Base-by-base conservation (phyloP, 2,888 invertebrate species). In the Ochlodes sylvanus region DNA sequence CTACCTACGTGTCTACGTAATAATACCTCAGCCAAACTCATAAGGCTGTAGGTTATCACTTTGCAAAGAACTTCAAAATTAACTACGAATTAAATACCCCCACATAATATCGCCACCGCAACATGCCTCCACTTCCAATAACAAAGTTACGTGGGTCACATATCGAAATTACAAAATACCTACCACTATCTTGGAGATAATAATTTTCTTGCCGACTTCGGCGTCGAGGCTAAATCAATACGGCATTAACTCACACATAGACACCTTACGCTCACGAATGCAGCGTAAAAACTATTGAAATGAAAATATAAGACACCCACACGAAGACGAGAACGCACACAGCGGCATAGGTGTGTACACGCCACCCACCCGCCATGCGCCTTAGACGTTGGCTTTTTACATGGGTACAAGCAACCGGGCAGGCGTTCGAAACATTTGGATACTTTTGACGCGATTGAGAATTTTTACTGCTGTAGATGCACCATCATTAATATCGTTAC, bases 331-430 rank as follows among this genome's bases (percentile, higher is more conserved):
- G 87, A 87, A 83, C 86, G 79, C 87, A 83, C 77, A 83, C 76
- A 78, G 76, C 17, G 17, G 50, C 50, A 76, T 80, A 85, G 84
- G 80, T 79, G 71, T 71, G 69, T 72, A 77, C 69, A 74, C 77
- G 73, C 77, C 73, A 71, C 75, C 77, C 72, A 72, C 74, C 77
- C 76, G 73, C 76, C 73, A 81, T 77, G 81, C 88, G 90, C 92
- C 92, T 92, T 92, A 92, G 92, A 92, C 90, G 90, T 88, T 91
- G 87, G 90, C 90, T 92, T 92, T 92, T 92, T 92, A 92, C 92
- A 90, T 87, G 90, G 85, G 83, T 85, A 84, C 86, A 89, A 90
- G 89, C 88, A 89, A 85, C 80, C 79, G 78, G 72, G 76, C 83
- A 80, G 87, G 76, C 74, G 78, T 75, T 64, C 68, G 44, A 71